Evolutionary conservation across 2,888 invertebrate genomes (phyloP), one percentile per base, ranked within the genome.

Genomic region (Acronicta aceris): DNA sequence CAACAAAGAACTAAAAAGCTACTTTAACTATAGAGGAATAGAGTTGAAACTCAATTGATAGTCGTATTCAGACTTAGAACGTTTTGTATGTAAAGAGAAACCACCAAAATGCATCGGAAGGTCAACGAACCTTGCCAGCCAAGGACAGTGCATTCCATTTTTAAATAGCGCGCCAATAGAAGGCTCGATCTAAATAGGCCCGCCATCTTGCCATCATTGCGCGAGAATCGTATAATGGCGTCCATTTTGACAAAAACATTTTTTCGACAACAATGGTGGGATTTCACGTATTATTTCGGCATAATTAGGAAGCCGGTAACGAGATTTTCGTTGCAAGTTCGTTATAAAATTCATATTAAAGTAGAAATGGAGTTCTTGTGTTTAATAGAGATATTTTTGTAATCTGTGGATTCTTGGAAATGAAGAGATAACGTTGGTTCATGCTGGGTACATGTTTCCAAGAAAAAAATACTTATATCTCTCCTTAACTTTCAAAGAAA

Each of bases 91-190:
- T 78, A 78, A 78, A 73, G 61, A 69, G 82, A 89, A 93, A 94
- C 90, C 89, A 87, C 94, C 94, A 85, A 94, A 94, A 94, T 94
- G 94, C 94, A 94, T 92, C 90, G 92, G 90, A 91, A 94, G 94
- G 93, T 94, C 91, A 87, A 93, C 89, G 94, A 92, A 91, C 94
- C 86, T 82, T 65, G 83, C 83, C 81, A 87, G 83, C 93, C 94
- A 94, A 94, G 94, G 94, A 94, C 94, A 94, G 91, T 90, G 94
- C 94, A 94, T 93, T 94, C 92, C 92, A 92, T 94, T 94, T 94
- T 94, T 93, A 91, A 93, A 93, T 94, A 93, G 94, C 93, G 88
- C 89, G 86, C 93, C 93, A 92, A 93, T 93, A 93, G 93, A 92
- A 90, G 89, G 90, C 90, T 86, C 86, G 88, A 89, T 93, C 94